A percentile compares a stretch with the other conserved stretches of the same genome.
Conservation (phyloP, 2,113 vertebrate genomes). For the Psammodynastes pulverulentus region DNA sequence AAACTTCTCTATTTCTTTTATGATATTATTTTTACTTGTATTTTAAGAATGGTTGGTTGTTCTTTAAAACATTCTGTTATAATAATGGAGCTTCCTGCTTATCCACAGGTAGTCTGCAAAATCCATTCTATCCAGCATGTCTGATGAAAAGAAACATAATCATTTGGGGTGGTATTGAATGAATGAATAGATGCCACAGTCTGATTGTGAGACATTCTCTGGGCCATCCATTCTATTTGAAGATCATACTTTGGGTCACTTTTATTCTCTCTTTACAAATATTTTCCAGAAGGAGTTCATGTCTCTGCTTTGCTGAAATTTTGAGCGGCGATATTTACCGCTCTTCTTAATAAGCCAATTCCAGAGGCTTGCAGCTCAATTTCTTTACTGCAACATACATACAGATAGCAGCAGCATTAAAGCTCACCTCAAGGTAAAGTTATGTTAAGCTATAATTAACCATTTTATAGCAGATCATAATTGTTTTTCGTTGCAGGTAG, state of each 20-base stretch:
- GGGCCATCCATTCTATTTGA: not conserved
- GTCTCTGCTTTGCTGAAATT: conserved; percentile 19
- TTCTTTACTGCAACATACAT: conserved; percentile 46
- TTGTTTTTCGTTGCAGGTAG: conserved; percentile 51
- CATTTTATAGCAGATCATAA: conserved; percentile 49
- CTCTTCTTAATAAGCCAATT: conserved; percentile 45
- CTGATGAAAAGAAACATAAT: not conserved
- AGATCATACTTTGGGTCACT: not conserved
- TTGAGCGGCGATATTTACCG: conserved; percentile 32
- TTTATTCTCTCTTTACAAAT: not conserved
- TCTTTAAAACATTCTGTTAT: not conserved
- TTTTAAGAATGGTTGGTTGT: not conserved
- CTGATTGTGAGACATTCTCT: not conserved
- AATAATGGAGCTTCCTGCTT: not conserved
- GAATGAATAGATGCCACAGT: not conserved
- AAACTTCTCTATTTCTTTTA: not conserved
- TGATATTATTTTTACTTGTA: not conserved
- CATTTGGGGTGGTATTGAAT: not conserved
- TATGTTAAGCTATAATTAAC: conserved; percentile 62
- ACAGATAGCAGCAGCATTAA: conserved; percentile 38
- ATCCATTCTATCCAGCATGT: not conserved
- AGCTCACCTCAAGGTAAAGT: conserved; percentile 54
- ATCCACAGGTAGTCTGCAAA: not conserved
- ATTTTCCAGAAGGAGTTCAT: conserved; percentile 1
- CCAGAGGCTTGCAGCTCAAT: conserved; percentile 43